Evolutionary conservation across 1,140 invertebrate species (phyloP), one percentile per base, ranked within the genome.

Genomic region (Dufourea novaeangliae): DNA sequence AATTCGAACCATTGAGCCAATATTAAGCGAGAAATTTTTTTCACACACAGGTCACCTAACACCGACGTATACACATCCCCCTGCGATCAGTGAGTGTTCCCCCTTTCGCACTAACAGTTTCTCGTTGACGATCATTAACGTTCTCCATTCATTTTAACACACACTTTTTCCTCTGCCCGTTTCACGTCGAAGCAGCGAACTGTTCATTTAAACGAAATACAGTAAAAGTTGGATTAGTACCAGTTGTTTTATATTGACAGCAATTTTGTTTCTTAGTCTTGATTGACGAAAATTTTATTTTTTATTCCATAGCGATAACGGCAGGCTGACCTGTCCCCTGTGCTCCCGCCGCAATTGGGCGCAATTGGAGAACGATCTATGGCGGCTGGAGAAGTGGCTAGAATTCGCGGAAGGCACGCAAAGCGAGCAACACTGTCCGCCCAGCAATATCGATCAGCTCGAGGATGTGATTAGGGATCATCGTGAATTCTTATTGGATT

Each of bases 381-480:
- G 97, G 96, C 94, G 97, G 71, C 92, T 98, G 82, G 96, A 98
- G 87, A 96, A 97, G 88, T 98, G 97, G 97, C 92, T 98, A 46
- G 95, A 97, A 87, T 96, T 96, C 82, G 96, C 97, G 0, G 97
- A 98, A 91, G 96, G 95, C 57, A 96, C 95, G 0, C 96, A 97
- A 82, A 95, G 94, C 54, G 92, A 94, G 12, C 95, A 96, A 61
- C 88, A 91, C 7, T 91, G 94, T 8, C 95, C 96, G 14, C 96
- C 97, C 0, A 94, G 93, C 14, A 95, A 96, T 79, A 97, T 98
- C 76, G 97, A 97, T 86, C 93, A 95, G 25, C 91, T 98, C 1
- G 97, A 98, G 91, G 96, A 97, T 88, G 93, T 96, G 22, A 97
- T 98, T 71, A 96, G 97, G 88, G 94, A 95, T 86, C 95, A 95